These are phyloP conservation scores for Nymphalis c-album DNA, from an alignment of 2,888 invertebrate species.

Conservation along the genomic window DNA sequence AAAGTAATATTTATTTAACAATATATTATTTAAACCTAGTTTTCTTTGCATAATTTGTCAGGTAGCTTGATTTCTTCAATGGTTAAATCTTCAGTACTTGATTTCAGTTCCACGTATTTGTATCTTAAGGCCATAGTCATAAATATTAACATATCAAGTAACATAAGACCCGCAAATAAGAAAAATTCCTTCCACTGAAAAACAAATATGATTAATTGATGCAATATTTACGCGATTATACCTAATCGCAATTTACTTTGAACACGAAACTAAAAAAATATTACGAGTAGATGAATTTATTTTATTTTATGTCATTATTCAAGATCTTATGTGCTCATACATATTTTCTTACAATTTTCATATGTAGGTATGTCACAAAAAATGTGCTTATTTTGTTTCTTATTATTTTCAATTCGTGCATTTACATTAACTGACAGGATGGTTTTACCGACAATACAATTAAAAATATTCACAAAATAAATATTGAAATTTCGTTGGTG, in stretches of 20 bases:
- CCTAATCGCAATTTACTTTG: conserved; percentile 29
- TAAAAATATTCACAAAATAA: too few relatives aligned
- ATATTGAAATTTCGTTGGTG: too few relatives aligned
- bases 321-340: too few relatives aligned
- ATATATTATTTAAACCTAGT: conserved; percentile 36
- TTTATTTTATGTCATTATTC: too few relatives aligned
- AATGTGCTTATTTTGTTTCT: too few relatives aligned
- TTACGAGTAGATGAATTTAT: too few relatives aligned
- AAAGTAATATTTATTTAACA: conserved; percentile 13
- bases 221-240: background rate
- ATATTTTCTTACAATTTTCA: too few relatives aligned
- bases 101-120: conserved; percentile 82
- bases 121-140: conserved; percentile 90
- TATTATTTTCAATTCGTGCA: too few relatives aligned
- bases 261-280: too few relatives aligned
- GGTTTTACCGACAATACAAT: too few relatives aligned
- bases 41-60: conserved; percentile 49
- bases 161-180: conserved; percentile 93
- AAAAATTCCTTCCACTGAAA: conserved; percentile 91
- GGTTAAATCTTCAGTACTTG: conserved; percentile 58
- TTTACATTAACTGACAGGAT: too few relatives aligned
- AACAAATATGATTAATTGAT: background rate
- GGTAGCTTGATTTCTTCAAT: conserved; percentile 64
- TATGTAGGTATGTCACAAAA: too few relatives aligned
- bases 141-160: conserved; percentile 90